These are phyloP conservation scores for Phallusia fumigata DNA, from an alignment of 23 tunicate genomes.

Conservation along the genomic window DNA sequence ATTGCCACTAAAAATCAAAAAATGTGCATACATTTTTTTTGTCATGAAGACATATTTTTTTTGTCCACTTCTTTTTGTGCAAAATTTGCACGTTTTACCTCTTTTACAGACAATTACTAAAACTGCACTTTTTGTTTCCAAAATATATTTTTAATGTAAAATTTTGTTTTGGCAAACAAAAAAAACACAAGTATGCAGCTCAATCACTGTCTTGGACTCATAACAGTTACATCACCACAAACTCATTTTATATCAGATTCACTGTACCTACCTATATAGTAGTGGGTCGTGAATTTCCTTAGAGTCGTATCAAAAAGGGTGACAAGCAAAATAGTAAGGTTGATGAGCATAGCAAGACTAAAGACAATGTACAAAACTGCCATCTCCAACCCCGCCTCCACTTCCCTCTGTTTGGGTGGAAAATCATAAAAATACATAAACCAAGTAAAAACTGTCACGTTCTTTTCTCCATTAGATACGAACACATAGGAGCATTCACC, in stretches of 20 bases:
- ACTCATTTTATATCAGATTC: no score
- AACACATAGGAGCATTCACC: slow-evolving; percentile 39
- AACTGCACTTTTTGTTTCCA: no score
- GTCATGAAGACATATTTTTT: no score
- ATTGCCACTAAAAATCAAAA: neutral
- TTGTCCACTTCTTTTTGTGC: no score
- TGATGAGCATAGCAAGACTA: slow-evolving; percentile 19
- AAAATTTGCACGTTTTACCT: no score
- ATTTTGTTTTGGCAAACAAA: no score
- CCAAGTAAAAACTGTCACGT: slow-evolving; percentile 42
- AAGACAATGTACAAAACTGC: slow-evolving; percentile 17
- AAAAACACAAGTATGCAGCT: no score
- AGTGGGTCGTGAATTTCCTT: slow-evolving; percentile 34
- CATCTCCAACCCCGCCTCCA: neutral
- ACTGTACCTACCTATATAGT: slow-evolving; percentile 34
- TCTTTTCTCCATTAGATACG: slow-evolving; percentile 12
- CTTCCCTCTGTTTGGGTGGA: neutral
- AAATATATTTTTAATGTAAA: no score
- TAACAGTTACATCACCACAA: no score
- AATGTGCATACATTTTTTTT: no score
- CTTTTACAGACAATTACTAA: no score
- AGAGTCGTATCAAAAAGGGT: slow-evolving; percentile 16
- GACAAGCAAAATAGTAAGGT: slow-evolving; percentile 25
- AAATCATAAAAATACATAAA: slow-evolving; percentile 22
- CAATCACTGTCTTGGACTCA: no score